Evolutionary conservation across 1,140 invertebrate species (phyloP), one percentile per base, ranked within the genome.

Genomic region (Epicauta chinensis): DNA sequence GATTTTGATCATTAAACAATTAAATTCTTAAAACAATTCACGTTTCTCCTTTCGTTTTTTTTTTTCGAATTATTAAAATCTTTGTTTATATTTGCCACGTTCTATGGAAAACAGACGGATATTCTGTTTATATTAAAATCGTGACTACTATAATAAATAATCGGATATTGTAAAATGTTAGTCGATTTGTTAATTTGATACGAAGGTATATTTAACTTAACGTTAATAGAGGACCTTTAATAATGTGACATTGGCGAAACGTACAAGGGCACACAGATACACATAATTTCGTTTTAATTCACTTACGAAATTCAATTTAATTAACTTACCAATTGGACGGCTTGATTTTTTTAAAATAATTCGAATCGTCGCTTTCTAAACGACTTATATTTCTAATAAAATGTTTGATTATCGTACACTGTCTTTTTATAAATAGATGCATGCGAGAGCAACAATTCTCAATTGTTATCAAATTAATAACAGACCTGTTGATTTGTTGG

Each of bases 381-480:
- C 37, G 30, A 11, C 34, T 23, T 38, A 16, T 43, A 30, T 43
- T 43, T 13, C 17, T 17, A 23, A 43, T 12, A 37, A 38, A 32
- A 38, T 37, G 35, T 38, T 37, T 38, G 34, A 30, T 29, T n/a
- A 37, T 32, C 17, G 37, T 41, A 29, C 47, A 50, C 47, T 41
- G 47, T 31, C 39, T 50, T 50, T 41, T 50, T 50, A 50, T 41
- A 50, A 41, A 50, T 40, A 50, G 47, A 41, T 29, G 31, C 47
- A 50, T 50, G 36, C 37, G 38, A 37, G 23, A 23, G 36, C 37
- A 37, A 40, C 16, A 38, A 30, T 41, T 50, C 7, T 23, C n/a
- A 49, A 41, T 40, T 23, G 17, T 4, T 23, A 7, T 7, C 7
- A 7, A 41, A 36, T 12, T 39, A 50, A 40, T 50, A 39, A 49